These are phyloP conservation scores for Troides oblongomaculatus DNA, from an alignment of 2,888 invertebrate species.

Conservation along the genomic window DNA sequence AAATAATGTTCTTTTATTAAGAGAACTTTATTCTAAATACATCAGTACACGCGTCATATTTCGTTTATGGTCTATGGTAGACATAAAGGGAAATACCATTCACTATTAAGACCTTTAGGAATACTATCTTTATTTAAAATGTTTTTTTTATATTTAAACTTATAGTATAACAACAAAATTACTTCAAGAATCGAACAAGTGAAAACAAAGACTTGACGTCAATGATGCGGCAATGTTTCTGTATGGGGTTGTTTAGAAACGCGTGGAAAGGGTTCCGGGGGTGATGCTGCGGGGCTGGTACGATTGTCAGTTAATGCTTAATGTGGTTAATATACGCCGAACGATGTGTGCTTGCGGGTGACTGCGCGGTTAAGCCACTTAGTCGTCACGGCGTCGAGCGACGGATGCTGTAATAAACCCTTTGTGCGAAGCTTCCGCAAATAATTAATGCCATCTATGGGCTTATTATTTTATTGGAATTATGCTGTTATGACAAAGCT, in stretches of 20 bases:
- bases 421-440: conserved; percentile 8
- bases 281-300: conserved; percentile 17
- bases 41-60: no score
- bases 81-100: no score
- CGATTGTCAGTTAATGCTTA: conserved; percentile 33
- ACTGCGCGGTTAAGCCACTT: conserved; percentile 23
- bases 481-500: conserved; percentile 1
- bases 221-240: conserved; percentile 21
- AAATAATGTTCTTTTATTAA: no score
- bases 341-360: conserved; percentile 25
- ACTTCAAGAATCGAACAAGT: conserved; percentile 5
- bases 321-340: conserved; percentile 32
- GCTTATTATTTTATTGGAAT: conserved; percentile 11
- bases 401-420: conserved; percentile 22
- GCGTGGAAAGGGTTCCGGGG: conserved; percentile 9
- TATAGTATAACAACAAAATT: no score
- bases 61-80: no score
- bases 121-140: no score
- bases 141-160: no score
- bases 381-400: conserved; percentile 14
- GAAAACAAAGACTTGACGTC: conserved; percentile 14
- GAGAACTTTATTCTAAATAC: no score
- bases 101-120: no score
- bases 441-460: conserved; percentile 15
- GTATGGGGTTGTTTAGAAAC: conserved; percentile 22